These are phyloP conservation scores for Euphonia xanthogaster DNA, from an alignment of 2,797 vertebrate genomes.

Conservation along the genomic window DNA sequence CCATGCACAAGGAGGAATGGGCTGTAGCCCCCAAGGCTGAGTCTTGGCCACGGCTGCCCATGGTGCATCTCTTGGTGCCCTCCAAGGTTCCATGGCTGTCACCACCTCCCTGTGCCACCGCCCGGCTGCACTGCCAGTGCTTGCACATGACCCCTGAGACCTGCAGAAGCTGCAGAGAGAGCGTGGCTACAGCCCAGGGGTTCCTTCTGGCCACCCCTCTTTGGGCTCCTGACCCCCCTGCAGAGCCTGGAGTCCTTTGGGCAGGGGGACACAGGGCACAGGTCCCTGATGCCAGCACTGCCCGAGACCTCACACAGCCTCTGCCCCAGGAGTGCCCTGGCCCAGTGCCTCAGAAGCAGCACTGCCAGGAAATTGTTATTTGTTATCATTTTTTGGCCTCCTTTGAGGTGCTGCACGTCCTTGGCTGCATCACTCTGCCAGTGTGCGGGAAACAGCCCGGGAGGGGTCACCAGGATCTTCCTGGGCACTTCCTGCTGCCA, in stretches of 20 bases:
- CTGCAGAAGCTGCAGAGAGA: neutral
- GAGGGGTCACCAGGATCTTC: neutral
- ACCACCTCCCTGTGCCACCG: neutral
- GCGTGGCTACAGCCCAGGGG: neutral
- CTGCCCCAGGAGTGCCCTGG: neutral
- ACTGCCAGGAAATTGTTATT: neutral
- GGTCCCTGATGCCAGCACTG: fast-evolving
- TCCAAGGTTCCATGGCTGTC: neutral
- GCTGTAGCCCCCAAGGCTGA: neutral
- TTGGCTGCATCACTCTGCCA: neutral
- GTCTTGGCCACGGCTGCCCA: neutral
- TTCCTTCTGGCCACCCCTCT: neutral
- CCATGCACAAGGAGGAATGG: neutral
- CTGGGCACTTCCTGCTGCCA: neutral
- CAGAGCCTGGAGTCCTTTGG: neutral
- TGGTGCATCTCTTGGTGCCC: neutral
- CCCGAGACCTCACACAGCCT: neutral
- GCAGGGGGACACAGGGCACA: neutral
- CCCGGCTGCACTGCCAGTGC: neutral
- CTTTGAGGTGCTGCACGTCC: neutral
- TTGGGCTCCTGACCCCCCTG: neutral
- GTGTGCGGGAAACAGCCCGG: fast-evolving
- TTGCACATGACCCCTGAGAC: neutral
- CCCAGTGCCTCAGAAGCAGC: neutral
- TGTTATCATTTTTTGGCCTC: neutral